Base-by-base conservation (phyloP, 2,113 vertebrate genomes). In the Trichomycterus rosablanca region DNA sequence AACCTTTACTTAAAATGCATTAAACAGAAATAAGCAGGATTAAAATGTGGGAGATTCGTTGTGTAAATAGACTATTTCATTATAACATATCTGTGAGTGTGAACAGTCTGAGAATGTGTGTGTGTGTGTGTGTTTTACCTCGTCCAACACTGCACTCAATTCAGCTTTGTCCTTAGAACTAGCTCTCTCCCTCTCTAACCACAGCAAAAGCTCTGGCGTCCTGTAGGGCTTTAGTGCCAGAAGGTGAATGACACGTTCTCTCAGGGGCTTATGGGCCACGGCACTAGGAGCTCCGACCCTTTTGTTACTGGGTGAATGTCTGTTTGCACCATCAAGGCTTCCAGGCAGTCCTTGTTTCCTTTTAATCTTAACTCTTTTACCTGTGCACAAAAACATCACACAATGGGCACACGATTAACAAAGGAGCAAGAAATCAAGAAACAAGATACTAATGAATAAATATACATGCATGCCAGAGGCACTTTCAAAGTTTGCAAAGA, bases 201-300 rank as follows among this genome's bases (percentile, higher is more conserved):
- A 85, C 55, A 85, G 77, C 35, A 89, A 76, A 50, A 88, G 78
- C 73, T 87, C 80, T 1, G 85, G 86, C 78, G 87, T 87, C 73
- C 56, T 76, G 74, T 85, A 86, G 22, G 84, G 81, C 74, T 80
- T 84, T 63, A 85, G 77, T 69, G 87, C 86, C 64, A 82, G 66
- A 46, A 85, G 75, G 74, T 90, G 88, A 72, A 85, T 73, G 60
- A 86, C 51, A 26, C 84, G 84, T 18, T 88, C 89, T 57, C 70
- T 78, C 28, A 90, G 71, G 16, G 82, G 69, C 40, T 83, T 76
- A 23, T 83, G 80, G 67, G 68, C 80, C 76, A 82, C 76, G 6
- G 77, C 63, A 57, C 74, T 70, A n/a, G 77, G 63, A 28, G 69
- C 62, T 59, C 76, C 67, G 65, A 72, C 78, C 73, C 76, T 84